phyloP scores from a whole-genome alignment of 2,113 vertebrate genomes.

The Psittacula cyanocephala region DNA sequence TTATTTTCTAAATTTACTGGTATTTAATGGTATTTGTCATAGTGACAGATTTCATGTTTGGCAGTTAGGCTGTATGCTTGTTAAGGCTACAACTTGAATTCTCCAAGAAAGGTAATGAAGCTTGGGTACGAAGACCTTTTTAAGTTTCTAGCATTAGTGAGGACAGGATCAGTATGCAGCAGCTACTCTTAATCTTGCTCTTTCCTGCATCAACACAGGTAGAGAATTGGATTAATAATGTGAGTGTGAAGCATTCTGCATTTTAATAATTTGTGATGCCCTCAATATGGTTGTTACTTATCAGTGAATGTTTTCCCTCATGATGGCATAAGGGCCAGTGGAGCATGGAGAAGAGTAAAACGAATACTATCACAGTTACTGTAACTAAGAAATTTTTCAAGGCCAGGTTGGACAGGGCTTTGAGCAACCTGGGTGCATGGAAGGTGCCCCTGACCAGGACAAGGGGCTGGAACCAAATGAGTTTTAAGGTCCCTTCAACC shows the following conservation, averaged over 20 bases:
- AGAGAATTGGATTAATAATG: neutral
- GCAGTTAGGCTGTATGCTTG: neutral
- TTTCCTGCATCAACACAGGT: neutral
- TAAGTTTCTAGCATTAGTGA: neutral
- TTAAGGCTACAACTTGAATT: neutral
- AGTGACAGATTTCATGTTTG: neutral
- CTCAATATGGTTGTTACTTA: neutral
- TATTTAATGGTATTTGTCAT: neutral
- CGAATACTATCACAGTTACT: neutral
- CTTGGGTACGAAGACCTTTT: neutral
- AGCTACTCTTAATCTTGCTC: neutral
- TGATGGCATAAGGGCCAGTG: neutral
- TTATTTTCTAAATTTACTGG: neutral
- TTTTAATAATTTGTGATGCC: neutral
- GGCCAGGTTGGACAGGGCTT: neutral
- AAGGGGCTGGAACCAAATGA: neutral
- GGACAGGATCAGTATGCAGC: neutral
- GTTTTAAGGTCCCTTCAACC: neutral
- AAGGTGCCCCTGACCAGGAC: neutral
- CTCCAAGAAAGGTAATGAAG: neutral
- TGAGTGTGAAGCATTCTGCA: neutral
- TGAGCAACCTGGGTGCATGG: neutral
- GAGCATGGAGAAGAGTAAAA: neutral
- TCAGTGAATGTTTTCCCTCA: neutral
- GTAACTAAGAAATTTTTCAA: neutral